Percentiles rank a stretch among this genome's conserved stretches.
phyloP scores from a whole-genome alignment of 2,888 invertebrate genomes.

The Tetragonisca angustula region DNA sequence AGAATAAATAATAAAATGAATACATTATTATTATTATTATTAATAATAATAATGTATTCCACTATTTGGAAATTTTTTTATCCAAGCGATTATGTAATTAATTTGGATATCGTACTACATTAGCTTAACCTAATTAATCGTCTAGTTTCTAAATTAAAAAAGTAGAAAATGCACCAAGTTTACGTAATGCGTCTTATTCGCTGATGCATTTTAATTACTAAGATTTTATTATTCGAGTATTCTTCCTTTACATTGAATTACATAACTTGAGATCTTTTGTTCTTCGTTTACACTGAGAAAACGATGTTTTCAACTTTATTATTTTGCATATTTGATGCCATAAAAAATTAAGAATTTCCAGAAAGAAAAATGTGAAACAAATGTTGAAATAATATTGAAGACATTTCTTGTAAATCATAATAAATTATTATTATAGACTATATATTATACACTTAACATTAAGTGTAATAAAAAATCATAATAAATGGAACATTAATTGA shows the following conservation, averaged over 20 bases:
- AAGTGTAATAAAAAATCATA: too few species aligned
- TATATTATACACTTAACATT: too few species aligned
- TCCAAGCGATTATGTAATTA: neutral
- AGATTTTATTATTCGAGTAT: neutral
- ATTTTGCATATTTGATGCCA: neutral
- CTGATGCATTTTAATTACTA: slow-evolving; percentile 49
- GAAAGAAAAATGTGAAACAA: neutral
- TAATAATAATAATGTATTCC: too few species aligned
- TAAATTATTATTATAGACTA: too few species aligned
- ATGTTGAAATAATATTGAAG: neutral
- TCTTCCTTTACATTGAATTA: neutral
- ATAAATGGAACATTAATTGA: neutral
- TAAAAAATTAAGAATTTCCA: neutral
- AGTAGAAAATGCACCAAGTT: slow-evolving; percentile 45
- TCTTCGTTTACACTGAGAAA: neutral
- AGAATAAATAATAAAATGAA: neutral
- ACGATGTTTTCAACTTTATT: neutral
- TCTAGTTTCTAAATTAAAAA: slow-evolving; percentile 48
- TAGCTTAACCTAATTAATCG: slow-evolving; percentile 54
- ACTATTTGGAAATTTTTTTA: neutral
- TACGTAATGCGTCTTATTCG: slow-evolving; percentile 48
- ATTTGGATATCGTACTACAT: neutral
- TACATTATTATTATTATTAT: too few species aligned
- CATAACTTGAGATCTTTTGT: neutral
- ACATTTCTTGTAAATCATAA: neutral